These are phyloP conservation scores for Cynopterus sphinx DNA, from an alignment of 2,797 vertebrate genomes.

Conservation along the genomic window DNA sequence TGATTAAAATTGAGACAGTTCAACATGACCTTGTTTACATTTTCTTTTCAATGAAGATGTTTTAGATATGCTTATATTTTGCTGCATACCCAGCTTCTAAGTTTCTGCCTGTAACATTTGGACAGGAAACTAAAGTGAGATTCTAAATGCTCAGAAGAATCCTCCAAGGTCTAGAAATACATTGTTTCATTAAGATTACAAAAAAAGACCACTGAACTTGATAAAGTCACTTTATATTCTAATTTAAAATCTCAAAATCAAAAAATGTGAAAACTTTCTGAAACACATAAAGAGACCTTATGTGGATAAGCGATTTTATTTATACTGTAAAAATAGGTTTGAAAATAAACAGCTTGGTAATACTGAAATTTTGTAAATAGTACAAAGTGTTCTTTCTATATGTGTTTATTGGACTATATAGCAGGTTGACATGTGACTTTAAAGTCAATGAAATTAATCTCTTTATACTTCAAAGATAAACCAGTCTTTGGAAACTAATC, in stretches of 20 bases:
- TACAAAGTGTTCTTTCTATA: neutral
- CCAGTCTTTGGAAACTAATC: constrained; percentile 8
- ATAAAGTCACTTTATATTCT: constrained; percentile 33
- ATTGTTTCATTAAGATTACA: constrained; percentile 39
- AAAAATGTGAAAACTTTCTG: neutral
- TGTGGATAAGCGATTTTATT: neutral
- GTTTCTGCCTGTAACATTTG: constrained; percentile 25
- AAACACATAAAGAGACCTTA: neutral
- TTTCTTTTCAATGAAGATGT: constrained; percentile 33
- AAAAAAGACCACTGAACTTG: neutral
- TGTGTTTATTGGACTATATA: neutral
- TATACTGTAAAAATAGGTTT: constrained; percentile 32
- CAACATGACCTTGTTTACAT: neutral
- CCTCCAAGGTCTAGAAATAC: neutral
- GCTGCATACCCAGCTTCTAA: neutral
- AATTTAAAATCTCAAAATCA: constrained; percentile 45
- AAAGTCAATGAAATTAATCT: constrained; percentile 40
- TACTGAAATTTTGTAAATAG: neutral
- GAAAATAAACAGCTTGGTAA: constrained; percentile 13
- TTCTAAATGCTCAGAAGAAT: constrained; percentile 42
- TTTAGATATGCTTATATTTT: constrained; percentile 34
- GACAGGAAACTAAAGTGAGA: constrained; percentile 30
- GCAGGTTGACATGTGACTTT: constrained; percentile 16
- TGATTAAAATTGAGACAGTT: neutral
- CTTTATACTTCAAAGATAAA: constrained; percentile 13